phyloP scores from a whole-genome alignment of 2,888 invertebrate genomes.

The Netelia inedita region DNA sequence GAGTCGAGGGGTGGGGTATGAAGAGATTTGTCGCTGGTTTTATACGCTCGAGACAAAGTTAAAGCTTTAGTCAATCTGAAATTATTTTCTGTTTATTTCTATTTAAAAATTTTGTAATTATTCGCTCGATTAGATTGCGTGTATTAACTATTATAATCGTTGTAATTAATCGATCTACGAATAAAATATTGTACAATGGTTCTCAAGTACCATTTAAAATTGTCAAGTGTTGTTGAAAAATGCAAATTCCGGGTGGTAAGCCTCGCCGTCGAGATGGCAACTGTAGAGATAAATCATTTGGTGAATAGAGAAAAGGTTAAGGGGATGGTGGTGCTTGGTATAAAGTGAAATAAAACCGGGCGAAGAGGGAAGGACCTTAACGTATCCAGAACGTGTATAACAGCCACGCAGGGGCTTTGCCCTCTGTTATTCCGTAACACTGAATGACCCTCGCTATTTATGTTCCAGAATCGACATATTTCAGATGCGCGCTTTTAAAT shows the following conservation, averaged over 20 bases:
- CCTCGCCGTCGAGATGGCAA: conserved; percentile 74
- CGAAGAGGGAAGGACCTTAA: conserved; percentile 18
- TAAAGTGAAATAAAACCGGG: conserved; percentile 42
- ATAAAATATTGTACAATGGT: background rate
- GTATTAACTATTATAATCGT: background rate
- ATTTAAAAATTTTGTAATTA: too few species aligned
- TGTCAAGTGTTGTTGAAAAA: conserved; percentile 60
- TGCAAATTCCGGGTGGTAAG: conserved; percentile 75
- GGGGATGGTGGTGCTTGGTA: conserved; percentile 6
- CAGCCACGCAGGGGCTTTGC: conserved; percentile 29
- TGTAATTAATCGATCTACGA: conserved; percentile 6
- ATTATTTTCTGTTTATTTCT: too few species aligned
- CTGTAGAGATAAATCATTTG: conserved; percentile 81
- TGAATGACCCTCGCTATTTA: conserved; percentile 79
- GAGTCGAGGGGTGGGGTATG: conserved; percentile 2
- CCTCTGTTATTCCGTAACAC: conserved; percentile 38
- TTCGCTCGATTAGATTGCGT: too few species aligned
- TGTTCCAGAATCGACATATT: conserved; percentile 84
- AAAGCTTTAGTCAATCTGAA: background rate
- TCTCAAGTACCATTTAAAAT: background rate
- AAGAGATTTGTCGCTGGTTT: conserved; percentile 42
- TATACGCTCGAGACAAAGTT: conserved; percentile 1
- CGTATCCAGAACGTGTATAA: conserved; percentile 20
- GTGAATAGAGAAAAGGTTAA: conserved; percentile 56
- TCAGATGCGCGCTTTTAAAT: conserved; percentile 84